Conservation (phyloP, 2,797 vertebrate genomes). For the Eulemur rubriventer region DNA sequence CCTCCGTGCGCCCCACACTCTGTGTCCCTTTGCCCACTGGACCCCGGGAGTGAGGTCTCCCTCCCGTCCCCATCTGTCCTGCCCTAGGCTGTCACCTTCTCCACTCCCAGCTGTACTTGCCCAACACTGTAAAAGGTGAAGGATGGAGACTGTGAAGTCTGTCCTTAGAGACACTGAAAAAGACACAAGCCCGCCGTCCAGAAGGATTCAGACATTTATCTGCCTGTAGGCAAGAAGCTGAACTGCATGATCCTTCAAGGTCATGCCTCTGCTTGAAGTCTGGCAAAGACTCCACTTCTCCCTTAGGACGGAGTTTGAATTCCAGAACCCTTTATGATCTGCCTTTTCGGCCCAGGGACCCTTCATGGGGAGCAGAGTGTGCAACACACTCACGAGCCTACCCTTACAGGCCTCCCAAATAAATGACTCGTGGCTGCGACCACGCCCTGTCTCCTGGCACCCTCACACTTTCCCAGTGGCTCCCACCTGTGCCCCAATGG, state of each 20-base stretch:
- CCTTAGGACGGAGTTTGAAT: neutral
- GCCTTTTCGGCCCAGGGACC: neutral
- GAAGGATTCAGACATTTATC: conserved; percentile 35
- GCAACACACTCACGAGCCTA: neutral
- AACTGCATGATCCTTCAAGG: conserved; percentile 45
- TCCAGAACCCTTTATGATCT: neutral
- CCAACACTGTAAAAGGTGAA: neutral
- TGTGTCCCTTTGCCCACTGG: neutral
- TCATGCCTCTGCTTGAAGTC: neutral
- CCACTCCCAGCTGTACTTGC: neutral
- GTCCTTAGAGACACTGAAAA: neutral
- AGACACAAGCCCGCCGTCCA: neutral
- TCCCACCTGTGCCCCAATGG: neutral
- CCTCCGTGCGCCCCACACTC: rapidly evolving
- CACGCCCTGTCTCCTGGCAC: rapidly evolving
- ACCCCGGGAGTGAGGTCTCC: neutral
- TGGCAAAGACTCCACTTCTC: neutral
- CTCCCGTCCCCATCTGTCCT: neutral
- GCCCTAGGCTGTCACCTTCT: neutral
- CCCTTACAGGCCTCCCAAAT: neutral
- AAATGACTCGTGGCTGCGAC: rapidly evolving
- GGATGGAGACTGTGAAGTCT: neutral
- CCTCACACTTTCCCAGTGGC: rapidly evolving
- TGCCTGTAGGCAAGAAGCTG: conserved; percentile 15
- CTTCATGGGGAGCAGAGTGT: neutral